A percentile compares a stretch with the other conserved stretches of the same genome.
phyloP scores from a whole-genome alignment of 2,113 vertebrate genomes.

The Xiphias gladius region DNA sequence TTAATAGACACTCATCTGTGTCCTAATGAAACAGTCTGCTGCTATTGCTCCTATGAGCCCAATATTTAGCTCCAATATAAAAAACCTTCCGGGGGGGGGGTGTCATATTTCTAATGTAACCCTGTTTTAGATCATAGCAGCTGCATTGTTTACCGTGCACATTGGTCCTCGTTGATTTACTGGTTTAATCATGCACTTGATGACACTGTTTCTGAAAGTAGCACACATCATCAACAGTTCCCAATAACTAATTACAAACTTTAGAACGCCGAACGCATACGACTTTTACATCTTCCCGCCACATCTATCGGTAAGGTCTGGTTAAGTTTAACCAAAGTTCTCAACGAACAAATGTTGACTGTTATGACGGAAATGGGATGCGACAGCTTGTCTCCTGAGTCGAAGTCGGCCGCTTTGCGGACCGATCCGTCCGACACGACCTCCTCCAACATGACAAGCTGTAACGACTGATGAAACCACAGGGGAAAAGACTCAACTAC shows the following conservation, averaged over 20 bases:
- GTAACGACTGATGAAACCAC: too few relatives aligned
- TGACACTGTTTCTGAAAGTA: not conserved
- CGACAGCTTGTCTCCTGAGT: too few relatives aligned
- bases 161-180: constrained; percentile 19
- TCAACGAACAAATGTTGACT: too few relatives aligned
- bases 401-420: too few relatives aligned
- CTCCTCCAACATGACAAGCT: too few relatives aligned
- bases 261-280: not conserved
- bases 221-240: not conserved
- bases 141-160: constrained; percentile 15
- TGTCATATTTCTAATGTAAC: not conserved
- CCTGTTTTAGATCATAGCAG: not conserved
- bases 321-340: too few relatives aligned
- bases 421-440: too few relatives aligned
- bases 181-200: constrained; percentile 37
- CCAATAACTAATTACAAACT: not conserved
- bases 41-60: constrained; percentile 35
- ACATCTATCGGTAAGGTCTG: too few relatives aligned
- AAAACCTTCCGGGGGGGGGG: not conserved
- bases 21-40: constrained; percentile 29
- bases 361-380: too few relatives aligned
- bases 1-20: constrained; percentile 31
- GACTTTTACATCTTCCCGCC: too few relatives aligned
- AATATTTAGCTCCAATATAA: constrained; percentile 31
- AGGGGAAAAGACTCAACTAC: too few relatives aligned